Evolutionary conservation across 2,113 vertebrate species (phyloP), one percentile per base, ranked within the genome.

Genomic region (Phoxinus phoxinus): DNA sequence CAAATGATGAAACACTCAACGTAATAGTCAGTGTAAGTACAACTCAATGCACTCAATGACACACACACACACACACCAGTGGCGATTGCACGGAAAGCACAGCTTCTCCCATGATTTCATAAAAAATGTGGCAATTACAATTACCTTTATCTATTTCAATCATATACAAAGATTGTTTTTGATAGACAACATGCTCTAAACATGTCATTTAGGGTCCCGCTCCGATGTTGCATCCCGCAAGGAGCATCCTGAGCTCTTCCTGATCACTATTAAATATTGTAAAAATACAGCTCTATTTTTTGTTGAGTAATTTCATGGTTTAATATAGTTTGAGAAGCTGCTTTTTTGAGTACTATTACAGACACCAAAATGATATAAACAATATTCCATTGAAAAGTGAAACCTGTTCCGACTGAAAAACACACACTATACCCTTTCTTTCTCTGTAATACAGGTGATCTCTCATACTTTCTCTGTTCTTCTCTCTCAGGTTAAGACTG

Each of bases 21-120:
- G 96, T 99, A 93, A 98, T 99, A 86, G 98, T 99, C 87, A 98
- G 96, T 35, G 98, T 99, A 90, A 97, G 97, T 91, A n/a, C 5
- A 71, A 48, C 46, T 1, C 25, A 44, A 25, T 51, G 17, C 58
- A 19, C 37, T 27, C n/a, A 59, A n/a, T 63, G 53, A 35, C 78
- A 65, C 80, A 10, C 41, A 84, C n/a, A 35, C 78, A 65, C 80
- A 10, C 41, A 84, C n/a, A 65, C 58, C 78, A 80, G 5, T 48
- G n/a, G 11, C 1, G 27, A 32, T 32, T 65, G 19, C 19, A 23
- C 6, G 0, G 2, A 7, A 56, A 9, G 27, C 63, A 21, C 3
- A 35, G 32, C 17, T 69, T 65, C 63, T 27, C 1, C 53, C 21
- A 15, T 32, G 67, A 71, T 71, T 71, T 21, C 19, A 37, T 21